Base-by-base conservation (phyloP, 2,113 vertebrate species). In the Embiotoca jacksoni region DNA sequence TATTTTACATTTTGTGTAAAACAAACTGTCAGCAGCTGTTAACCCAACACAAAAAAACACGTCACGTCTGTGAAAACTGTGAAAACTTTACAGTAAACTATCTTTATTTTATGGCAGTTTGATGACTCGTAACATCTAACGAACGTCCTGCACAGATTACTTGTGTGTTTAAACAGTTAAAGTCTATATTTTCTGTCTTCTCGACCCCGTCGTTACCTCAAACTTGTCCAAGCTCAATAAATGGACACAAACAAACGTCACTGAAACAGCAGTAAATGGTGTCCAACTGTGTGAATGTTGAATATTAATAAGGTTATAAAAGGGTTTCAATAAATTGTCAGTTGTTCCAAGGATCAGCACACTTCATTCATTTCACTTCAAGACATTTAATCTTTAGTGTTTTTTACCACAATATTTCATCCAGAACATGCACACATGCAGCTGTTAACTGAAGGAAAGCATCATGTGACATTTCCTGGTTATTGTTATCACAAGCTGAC, bases 401-500 rank as follows among this genome's bases (percentile, higher is more conserved):
- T 2, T 41, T 41, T 41, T 41, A 23, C 23, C 23, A 23, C 39
- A 37, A 37, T 7, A 37, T 37, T 37, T 37, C 37, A 5, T 37
- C 6, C 3, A 41, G 9, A 41, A 41, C 3, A 41, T 41, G 39
- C 2, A 41, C 39, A 41, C 39, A 41, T 7, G 6, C 39, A 44
- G 10, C 41, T 44, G 6, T 3, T 11, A 44, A 44, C 8, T 7
- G 23, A 41, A 41, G 10, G 13, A 44, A 44, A 44, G 4, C 10
- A 44, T 37, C 13, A 44, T 47, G 23, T 39, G 35, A n/a, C 11
- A 11, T 46, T 16, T n/a, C 13, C 0, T 36, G 8, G 32, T 46
- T 23, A 2, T 13, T 16, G 41, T 52, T 47, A 50, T 23, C 9
- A 35, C 5, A 67, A 30, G 3, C 47, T 14, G 60, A 99, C 98